Percentiles rank a stretch among this genome's conserved stretches.
Conservation (phyloP, 2,113 vertebrate species). For the Thalassarche chlororhynchos region DNA sequence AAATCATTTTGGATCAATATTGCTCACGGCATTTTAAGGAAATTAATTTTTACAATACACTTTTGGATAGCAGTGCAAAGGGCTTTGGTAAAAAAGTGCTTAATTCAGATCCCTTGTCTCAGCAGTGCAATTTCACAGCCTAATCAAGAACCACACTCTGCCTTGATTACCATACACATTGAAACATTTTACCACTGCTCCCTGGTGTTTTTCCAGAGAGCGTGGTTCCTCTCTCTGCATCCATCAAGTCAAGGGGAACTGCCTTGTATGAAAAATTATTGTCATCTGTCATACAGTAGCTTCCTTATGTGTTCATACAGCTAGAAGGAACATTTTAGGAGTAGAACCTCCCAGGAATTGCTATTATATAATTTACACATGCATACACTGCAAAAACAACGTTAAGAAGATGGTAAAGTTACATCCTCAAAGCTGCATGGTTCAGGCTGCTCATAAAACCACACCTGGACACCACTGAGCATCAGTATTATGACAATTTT, state of each 20-base stretch:
- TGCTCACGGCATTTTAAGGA: slow-evolving; percentile 48
- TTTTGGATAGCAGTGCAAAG: slow-evolving; percentile 46
- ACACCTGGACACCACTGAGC: background rate
- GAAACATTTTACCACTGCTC: slow-evolving; percentile 27
- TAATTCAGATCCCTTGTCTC: slow-evolving; percentile 3
- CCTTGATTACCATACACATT: slow-evolving; percentile 52
- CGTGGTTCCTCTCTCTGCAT: background rate
- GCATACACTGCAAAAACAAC: background rate
- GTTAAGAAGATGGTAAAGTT: slow-evolving; percentile 10
- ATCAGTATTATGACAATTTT: background rate
- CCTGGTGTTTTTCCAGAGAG: slow-evolving; percentile 35
- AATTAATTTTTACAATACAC: slow-evolving; percentile 69
- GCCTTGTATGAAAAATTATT: slow-evolving; percentile 53
- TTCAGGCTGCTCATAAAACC: slow-evolving; percentile 13
- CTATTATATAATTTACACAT: background rate
- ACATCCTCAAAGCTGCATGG: background rate
- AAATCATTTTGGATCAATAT: slow-evolving; percentile 64
- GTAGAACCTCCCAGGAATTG: background rate
- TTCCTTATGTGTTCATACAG: slow-evolving; percentile 12
- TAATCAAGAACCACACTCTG: slow-evolving; percentile 50
- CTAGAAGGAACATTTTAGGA: slow-evolving; percentile 21
- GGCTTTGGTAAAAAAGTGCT: slow-evolving; percentile 46
- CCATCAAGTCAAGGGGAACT: slow-evolving; percentile 52
- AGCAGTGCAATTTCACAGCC: slow-evolving; percentile 27
- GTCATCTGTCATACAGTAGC: slow-evolving; percentile 27